A percentile compares a stretch with the other conserved stretches of the same genome.
phyloP scores from a whole-genome alignment of 2,113 vertebrate genomes.

The Neogale vison region DNA sequence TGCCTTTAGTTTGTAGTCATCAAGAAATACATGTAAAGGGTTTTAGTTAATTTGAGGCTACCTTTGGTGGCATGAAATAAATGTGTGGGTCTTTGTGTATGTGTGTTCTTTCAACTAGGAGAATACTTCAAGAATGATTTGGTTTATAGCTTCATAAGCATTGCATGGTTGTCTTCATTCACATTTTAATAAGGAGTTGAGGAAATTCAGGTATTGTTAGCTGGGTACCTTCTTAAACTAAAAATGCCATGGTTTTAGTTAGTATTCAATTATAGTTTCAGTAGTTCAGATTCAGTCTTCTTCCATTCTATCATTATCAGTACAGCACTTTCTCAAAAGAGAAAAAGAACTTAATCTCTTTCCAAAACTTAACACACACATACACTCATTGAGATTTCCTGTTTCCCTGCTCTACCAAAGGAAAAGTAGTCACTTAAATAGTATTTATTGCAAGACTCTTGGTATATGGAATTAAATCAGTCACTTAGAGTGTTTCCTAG shows the following conservation, averaged over 20 bases:
- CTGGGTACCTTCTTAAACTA: neutral
- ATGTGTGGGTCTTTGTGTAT: neutral
- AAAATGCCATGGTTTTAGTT: conserved; percentile 1
- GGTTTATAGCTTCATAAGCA: neutral
- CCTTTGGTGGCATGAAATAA: neutral
- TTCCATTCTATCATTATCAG: neutral
- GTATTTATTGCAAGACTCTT: neutral
- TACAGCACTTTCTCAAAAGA: neutral
- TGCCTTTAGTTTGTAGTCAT: neutral
- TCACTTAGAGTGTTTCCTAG: neutral
- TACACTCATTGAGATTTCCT: neutral
- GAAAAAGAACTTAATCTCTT: neutral
- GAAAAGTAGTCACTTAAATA: neutral
- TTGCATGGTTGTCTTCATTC: neutral
- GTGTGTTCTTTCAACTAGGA: neutral
- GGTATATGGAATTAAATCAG: neutral
- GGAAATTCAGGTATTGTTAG: conserved; percentile 21
- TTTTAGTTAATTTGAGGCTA: neutral
- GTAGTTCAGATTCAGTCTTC: neutral
- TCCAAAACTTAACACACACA: neutral
- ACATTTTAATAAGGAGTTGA: conserved; percentile 14
- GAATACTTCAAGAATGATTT: neutral
- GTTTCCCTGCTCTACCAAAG: neutral
- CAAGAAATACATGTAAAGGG: neutral
- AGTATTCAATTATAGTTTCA: conserved; percentile 29